These are phyloP conservation scores for Coleophora flavipennella DNA, from an alignment of 2,888 invertebrate species.

Conservation along the genomic window DNA sequence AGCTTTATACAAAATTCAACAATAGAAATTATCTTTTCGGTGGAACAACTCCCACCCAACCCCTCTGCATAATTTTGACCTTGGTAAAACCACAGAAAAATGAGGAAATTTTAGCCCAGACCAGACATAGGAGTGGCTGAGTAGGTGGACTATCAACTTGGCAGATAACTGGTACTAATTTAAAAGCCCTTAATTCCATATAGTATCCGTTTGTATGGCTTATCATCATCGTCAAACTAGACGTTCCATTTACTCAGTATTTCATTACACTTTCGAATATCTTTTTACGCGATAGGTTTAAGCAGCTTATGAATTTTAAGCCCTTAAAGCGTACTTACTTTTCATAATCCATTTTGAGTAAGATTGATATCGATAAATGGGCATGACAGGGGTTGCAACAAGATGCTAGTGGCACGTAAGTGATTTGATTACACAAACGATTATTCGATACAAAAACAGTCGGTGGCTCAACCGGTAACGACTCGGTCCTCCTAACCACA, in stretches of 20 bases:
- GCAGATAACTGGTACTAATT: neutral
- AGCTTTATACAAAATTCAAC: no score
- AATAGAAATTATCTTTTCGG: no score
- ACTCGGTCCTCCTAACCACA: no score
- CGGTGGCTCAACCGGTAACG: no score
- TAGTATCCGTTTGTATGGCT: neutral
- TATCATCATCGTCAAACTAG: neutral
- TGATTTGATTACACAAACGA: no score
- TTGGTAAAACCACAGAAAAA: no score
- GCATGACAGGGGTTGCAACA: neutral
- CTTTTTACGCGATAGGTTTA: slow-evolving; percentile 6
- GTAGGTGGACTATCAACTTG: neutral
- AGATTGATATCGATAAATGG: neutral
- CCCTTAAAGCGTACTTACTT: slow-evolving; percentile 5
- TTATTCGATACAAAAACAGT: no score
- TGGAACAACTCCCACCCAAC: no score
- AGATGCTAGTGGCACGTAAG: no score
- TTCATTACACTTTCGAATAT: neutral
- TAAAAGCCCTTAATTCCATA: neutral
- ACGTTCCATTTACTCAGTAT: neutral
- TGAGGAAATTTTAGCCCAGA: no score
- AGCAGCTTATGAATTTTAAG: slow-evolving; percentile 10
- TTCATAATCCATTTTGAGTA: slow-evolving; percentile 15
- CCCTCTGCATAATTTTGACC: no score
- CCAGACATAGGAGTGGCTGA: no score